A percentile compares a stretch with the other conserved stretches of the same genome.
Evolutionary conservation across 2,888 invertebrate genomes (phyloP).

Genomic region (Nudaria mundana): DNA sequence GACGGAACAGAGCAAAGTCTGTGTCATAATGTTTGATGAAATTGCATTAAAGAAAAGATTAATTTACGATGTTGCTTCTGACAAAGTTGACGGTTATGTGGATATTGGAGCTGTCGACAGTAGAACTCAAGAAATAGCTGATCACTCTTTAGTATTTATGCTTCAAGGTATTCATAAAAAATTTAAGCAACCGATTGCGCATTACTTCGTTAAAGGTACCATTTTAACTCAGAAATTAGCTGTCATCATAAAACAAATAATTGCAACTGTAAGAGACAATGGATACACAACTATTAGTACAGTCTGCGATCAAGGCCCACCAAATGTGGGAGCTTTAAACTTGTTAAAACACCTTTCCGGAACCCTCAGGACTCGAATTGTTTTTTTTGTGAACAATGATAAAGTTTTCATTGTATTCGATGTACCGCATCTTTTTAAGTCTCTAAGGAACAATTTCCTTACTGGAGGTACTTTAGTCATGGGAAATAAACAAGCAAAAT

Average conservation of each 20-base stretch:
- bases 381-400: background rate
- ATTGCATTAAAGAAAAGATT: background rate
- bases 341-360: background rate
- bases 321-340: background rate
- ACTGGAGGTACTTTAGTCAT: too few relatives aligned
- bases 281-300: background rate
- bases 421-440: background rate
- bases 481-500: background rate
- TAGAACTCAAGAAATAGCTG: background rate
- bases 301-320: background rate
- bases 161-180: background rate
- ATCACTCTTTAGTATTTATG: background rate
- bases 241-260: background rate
- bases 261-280: background rate
- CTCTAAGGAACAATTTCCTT: constrained; percentile 20
- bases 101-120: background rate
- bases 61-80: background rate
- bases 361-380: background rate
- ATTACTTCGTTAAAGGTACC: background rate
- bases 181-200: background rate
- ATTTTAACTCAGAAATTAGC: background rate
- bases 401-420: background rate
- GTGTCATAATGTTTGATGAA: background rate
- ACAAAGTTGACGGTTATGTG: background rate
- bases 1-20: background rate